These are phyloP conservation scores for Drosophila pectinifera DNA, from an alignment of 1,140 invertebrate genomes.

Conservation along the genomic window DNA sequence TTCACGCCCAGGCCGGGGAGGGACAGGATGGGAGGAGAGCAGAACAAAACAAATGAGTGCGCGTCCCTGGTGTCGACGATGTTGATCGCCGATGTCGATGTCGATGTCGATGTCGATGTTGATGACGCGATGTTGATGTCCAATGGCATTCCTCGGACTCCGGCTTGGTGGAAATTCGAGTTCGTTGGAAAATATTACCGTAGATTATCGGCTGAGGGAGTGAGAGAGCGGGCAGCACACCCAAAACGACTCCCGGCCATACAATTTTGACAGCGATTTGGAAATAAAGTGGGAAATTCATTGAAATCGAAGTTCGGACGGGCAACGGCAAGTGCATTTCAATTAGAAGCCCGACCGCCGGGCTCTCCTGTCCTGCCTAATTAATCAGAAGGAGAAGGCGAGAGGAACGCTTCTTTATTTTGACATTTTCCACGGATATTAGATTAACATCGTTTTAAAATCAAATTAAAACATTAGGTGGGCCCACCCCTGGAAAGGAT, in stretches of 20 bases:
- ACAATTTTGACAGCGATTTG: conserved; percentile 81
- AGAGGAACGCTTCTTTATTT: conserved; percentile 66
- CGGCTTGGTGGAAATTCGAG: conserved; percentile 44
- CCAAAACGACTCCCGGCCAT: conserved; percentile 51
- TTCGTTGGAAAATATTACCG: conserved; percentile 82
- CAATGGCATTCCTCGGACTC: conserved; percentile 46
- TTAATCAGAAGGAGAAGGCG: conserved; percentile 53
- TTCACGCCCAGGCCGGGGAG: conserved; percentile 69
- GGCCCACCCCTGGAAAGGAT: conserved; percentile 61
- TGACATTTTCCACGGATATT: conserved; percentile 85
- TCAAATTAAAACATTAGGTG: conserved; percentile 84
- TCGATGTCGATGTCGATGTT: conserved; percentile 7
- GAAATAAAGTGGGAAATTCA: conserved; percentile 82
- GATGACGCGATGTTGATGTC: conserved; percentile 51
- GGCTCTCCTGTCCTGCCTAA: conserved; percentile 65
- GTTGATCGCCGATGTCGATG: too few species aligned
- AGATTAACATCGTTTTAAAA: conserved; percentile 84
- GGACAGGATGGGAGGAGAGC: conserved; percentile 2
- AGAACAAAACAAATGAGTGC: conserved; percentile 60
- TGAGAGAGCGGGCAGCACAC: conserved; percentile 33
- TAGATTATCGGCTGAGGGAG: conserved; percentile 52
- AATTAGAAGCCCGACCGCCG: conserved; percentile 54
- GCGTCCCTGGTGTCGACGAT: conserved; percentile 49
- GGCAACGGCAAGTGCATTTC: conserved; percentile 79
- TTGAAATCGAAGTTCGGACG: conserved; percentile 64